phyloP scores from a whole-genome alignment of 1,140 invertebrate genomes.

The Drosophila teissieri region DNA sequence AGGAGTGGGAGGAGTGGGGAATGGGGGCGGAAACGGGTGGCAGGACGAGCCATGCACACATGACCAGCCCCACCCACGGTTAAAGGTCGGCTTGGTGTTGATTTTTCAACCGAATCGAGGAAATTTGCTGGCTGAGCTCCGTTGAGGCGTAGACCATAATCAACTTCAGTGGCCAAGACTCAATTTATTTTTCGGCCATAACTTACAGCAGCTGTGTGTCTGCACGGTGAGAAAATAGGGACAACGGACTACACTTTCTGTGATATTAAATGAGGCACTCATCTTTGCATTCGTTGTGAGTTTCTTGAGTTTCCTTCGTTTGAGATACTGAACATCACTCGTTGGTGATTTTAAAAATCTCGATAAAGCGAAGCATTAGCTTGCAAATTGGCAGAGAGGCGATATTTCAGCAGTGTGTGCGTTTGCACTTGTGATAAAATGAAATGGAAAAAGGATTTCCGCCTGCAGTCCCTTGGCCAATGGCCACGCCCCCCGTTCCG shows the following conservation, averaged over 20 bases:
- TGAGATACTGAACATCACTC: too few relatives aligned
- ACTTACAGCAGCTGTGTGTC: slow-evolving; percentile 63
- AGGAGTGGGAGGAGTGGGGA: background rate
- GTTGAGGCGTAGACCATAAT: slow-evolving; percentile 79
- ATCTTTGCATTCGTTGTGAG: too few relatives aligned
- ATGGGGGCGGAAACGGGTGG: background rate
- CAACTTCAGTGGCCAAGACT: slow-evolving; percentile 80
- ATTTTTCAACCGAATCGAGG: slow-evolving; percentile 80
- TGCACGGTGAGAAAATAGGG: slow-evolving; percentile 3
- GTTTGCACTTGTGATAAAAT: slow-evolving; percentile 56
- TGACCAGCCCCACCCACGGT: slow-evolving; percentile 4
- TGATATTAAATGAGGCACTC: too few relatives aligned
- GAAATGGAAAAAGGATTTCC: slow-evolving; percentile 81
- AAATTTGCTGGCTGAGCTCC: slow-evolving; percentile 80
- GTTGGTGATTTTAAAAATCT: background rate
- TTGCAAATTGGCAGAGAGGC: background rate
- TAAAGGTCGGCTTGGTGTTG: slow-evolving; percentile 56
- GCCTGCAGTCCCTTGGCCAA: slow-evolving; percentile 67
- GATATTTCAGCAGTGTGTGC: background rate
- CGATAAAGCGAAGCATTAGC: background rate
- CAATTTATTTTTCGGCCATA: slow-evolving; percentile 75
- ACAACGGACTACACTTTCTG: background rate
- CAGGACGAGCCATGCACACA: slow-evolving; percentile 13
- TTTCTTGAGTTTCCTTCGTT: background rate
- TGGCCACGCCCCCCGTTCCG: slow-evolving; percentile 4